These are phyloP conservation scores for Cheilosia grossa DNA, from an alignment of 2,888 invertebrate genomes.

Conservation along the genomic window DNA sequence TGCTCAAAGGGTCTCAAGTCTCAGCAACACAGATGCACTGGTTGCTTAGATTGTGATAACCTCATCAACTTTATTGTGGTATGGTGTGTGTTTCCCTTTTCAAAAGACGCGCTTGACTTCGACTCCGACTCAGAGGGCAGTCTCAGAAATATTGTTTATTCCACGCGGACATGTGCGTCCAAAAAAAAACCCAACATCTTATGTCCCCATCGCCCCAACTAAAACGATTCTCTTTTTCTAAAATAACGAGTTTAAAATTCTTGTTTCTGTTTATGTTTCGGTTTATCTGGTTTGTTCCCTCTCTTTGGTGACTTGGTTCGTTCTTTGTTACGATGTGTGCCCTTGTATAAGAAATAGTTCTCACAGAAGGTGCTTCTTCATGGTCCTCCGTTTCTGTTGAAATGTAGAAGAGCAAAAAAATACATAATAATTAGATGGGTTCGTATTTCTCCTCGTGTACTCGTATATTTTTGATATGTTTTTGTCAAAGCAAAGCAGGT, in stretches of 20 bases:
- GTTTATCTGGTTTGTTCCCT: slow-evolving; percentile 3
- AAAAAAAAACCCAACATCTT: neutral
- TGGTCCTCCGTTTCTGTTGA: slow-evolving; percentile 26
- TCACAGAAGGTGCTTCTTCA: slow-evolving; percentile 57
- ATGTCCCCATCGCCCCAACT: neutral
- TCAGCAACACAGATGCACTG: slow-evolving; percentile 21
- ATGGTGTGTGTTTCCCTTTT: neutral
- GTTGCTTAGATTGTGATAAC: slow-evolving; percentile 31
- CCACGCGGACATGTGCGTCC: slow-evolving; percentile 35
- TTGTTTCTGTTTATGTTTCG: slow-evolving; percentile 36
- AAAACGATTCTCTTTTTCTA: slow-evolving; percentile 1
- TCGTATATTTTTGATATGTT: neutral
- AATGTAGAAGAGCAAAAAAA: neutral
- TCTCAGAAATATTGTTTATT: slow-evolving; percentile 30
- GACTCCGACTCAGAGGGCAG: slow-evolving; percentile 28
- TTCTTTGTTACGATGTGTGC: slow-evolving; percentile 24
- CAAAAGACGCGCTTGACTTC: slow-evolving; percentile 28
- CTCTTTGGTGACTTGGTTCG: slow-evolving; percentile 12
- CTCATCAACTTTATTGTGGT: neutral
- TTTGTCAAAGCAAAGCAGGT: slow-evolving; percentile 9
- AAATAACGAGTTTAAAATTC: slow-evolving; percentile 34
- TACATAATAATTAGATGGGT: slow-evolving; percentile 31
- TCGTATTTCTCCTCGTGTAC: slow-evolving; percentile 12
- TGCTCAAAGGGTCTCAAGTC: slow-evolving; percentile 16
- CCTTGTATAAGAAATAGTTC: slow-evolving; percentile 46